phyloP scores from a whole-genome alignment of 2,113 vertebrate species.

The Meriones unguiculatus region DNA sequence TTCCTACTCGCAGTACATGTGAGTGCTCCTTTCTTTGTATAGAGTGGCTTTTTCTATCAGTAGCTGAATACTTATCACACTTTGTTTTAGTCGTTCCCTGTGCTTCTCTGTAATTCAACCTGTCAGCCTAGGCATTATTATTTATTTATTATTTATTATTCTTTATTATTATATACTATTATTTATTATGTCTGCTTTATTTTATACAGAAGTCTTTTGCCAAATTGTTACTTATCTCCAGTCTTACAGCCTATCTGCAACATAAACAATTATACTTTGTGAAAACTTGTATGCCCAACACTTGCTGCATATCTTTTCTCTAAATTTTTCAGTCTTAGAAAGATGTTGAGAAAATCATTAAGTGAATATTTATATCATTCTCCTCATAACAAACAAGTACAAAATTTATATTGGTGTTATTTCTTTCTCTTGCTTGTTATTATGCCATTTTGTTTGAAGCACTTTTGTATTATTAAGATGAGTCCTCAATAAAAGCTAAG shows the following conservation, averaged over 20 bases:
- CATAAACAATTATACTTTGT: neutral
- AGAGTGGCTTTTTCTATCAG: neutral
- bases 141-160: no score
- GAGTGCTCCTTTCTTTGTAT: neutral
- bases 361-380: neutral
- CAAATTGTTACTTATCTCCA: neutral
- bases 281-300: neutral
- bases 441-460: neutral
- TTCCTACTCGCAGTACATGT: neutral
- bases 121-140: neutral
- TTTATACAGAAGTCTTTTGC: neutral
- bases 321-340: neutral
- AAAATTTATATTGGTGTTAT: conserved; percentile 8
- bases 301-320: neutral
- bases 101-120: neutral
- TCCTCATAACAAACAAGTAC: neutral
- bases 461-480: neutral
- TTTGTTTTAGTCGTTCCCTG: neutral
- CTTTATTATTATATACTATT: no score
- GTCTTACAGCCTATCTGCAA: neutral
- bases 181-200: neutral
- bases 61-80: neutral
- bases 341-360: neutral
- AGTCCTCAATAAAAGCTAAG: neutral
- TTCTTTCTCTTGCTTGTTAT: conserved; percentile 7